Base-by-base conservation (phyloP, 2,113 vertebrate genomes). In the Pleuronectes platessa region DNA sequence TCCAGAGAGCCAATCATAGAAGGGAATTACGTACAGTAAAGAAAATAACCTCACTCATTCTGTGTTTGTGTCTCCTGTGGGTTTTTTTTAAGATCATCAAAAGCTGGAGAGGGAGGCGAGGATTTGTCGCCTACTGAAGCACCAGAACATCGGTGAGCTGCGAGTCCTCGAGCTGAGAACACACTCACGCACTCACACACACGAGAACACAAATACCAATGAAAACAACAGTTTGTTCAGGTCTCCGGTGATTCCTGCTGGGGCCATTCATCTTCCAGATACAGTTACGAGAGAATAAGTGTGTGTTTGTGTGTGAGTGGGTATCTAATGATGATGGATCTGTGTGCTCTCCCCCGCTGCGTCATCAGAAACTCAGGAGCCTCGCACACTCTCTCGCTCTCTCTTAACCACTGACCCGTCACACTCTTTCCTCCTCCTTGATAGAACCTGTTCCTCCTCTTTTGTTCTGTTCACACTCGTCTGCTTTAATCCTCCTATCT, bases 21-120 rank as follows among this genome's bases (percentile, higher is more conserved):
- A 45, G 58, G 51, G 58, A 58, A 72, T 65, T 37, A 64, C 64
- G 47, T 70, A 78, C 21, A 74, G 27, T 10, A 53, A 75, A 68
- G 58, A 76, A 75, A 89, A 83, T 84, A 83, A 84, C 74, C 51
- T 54, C 56, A 35, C 20, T 61, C 24, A 79, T 55, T 72, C 47
- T 59, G 58, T 70, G 69, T 86, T 72, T 83, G 68, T 86, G 63
- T 71, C 66, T n/a, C 51, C 51, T 54, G 37, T 81, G 7, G 7
- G 2, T 24, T 84, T 64, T 68, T 53, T 58, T 87, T 78, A 37
- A 95, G 94, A 95, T 93, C 94, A 95, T 88, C 94, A 95, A 87
- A 95, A 95, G 84, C 87, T 95, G 85, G 94, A 95, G 86, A 90
- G 94, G 78, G 94, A 95, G 76, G 94, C 94, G 54, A 92, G 94